Base-by-base conservation (phyloP, 2,113 vertebrate species). In the Callocephalon fimbriatum region DNA sequence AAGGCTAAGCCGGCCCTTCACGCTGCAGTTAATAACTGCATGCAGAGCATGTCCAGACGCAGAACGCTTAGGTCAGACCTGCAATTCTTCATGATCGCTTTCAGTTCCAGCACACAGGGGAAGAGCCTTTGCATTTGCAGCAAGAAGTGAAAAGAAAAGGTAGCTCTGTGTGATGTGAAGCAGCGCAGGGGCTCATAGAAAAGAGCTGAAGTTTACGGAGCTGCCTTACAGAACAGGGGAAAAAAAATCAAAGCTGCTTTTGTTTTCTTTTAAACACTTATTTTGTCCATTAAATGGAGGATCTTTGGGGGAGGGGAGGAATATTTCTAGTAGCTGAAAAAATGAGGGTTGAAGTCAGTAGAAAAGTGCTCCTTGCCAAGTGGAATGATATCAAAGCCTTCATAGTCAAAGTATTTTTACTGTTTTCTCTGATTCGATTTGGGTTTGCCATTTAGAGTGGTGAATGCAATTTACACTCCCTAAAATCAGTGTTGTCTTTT, bases 1-100 rank as follows among this genome's bases (percentile, higher is more conserved):
- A 93, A 98, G 98, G 47, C 85, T 37, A 65, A 88, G 87, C 37
- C 45, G 72, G 81, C 79, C 66, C 88, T 92, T 81, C 53, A 10
- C 1, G 1, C 91, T 40, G 91, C 71, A 62, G 63, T 44, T 86
- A 23, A 56, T 95, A 56, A 45, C 12, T 27, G 90, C 90, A 90
- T 94, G 80, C 93, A 91, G 82, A 91, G 85, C 90, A 75, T 90
- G 67, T 82, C 59, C 73, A 42, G 89, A 58, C 58, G 5, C 77
- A 37, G 73, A 77, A 51, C n/a, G 2, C 89, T 37, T 11, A 2
- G 84, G 78, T 79, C 92, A 87, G 50, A 44, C 25, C 86, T 16
- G 6, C 92, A 58, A 45, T 84, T 93, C 92, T 89, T 85, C 92
- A 78, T 0, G 7, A 29, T 11, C 13, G 86, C 90, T 93, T 75